A percentile compares a stretch with the other conserved stretches of the same genome.
Evolutionary conservation across 2,888 invertebrate genomes (phyloP).

Genomic region (Deroplatys truncata): DNA sequence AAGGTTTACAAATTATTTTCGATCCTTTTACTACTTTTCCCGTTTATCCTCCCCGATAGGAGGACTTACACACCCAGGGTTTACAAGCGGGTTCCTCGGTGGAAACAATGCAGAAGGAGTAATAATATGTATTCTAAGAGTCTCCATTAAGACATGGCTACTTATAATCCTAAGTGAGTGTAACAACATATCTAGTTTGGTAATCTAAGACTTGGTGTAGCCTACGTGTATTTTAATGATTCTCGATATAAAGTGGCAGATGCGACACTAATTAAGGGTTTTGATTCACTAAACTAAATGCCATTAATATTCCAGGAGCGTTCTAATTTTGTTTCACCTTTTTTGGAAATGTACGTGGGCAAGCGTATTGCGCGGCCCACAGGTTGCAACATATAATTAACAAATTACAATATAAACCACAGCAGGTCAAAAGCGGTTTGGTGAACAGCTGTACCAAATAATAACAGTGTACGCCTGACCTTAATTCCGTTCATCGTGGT

Average conservation of each 20-base stretch:
- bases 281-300: not conserved
- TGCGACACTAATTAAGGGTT: not conserved
- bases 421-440: not conserved
- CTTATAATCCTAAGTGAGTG: too few species aligned
- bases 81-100: too few species aligned
- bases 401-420: not conserved
- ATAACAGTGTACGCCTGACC: not conserved
- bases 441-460: not conserved
- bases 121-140: too few species aligned
- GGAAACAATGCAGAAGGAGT: too few species aligned
- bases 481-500: too few species aligned
- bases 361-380: not conserved
- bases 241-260: not conserved
- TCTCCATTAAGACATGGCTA: too few species aligned
- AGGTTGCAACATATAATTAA: not conserved
- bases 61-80: too few species aligned
- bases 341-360: not conserved
- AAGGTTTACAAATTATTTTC: too few species aligned
- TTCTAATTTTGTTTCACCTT: not conserved
- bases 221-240: not conserved
- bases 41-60: too few species aligned
- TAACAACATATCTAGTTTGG: too few species aligned
- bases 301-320: not conserved
- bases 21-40: too few species aligned
- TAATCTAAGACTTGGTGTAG: too few species aligned